phyloP scores from a whole-genome alignment of 2,797 vertebrate genomes.

The Poeciliopsis paucimaculata region DNA sequence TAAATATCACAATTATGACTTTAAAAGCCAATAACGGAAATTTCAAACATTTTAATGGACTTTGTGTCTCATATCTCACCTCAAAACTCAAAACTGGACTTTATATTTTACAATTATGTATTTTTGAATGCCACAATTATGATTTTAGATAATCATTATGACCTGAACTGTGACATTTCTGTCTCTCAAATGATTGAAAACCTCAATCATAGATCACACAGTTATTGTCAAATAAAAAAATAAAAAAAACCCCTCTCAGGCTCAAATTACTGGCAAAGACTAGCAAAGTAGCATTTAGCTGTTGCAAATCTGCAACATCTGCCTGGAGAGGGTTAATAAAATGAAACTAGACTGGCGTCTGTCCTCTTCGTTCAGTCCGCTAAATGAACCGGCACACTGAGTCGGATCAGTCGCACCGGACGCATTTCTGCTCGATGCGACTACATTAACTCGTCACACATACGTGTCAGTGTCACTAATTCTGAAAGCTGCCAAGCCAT shows the following conservation, averaged over 20 bases:
- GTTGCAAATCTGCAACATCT: too few species aligned
- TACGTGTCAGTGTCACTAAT: constrained; percentile 17
- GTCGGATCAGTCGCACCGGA: constrained; percentile 1
- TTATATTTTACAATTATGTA: background rate
- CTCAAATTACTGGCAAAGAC: too few species aligned
- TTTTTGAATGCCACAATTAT: background rate
- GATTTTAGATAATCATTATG: background rate
- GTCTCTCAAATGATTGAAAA: background rate
- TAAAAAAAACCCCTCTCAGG: too few species aligned
- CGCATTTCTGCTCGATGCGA: constrained; percentile 6
- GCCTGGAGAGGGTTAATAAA: too few species aligned
- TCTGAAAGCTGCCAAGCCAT: background rate
- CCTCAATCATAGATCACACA: background rate
- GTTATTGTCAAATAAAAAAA: background rate
- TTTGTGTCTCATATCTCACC: background rate
- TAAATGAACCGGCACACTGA: constrained; percentile 3
- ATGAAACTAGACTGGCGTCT: background rate
- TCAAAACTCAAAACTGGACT: background rate
- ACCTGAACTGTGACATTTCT: background rate
- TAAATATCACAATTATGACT: background rate
- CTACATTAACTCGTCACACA: constrained; percentile 35
- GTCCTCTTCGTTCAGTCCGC: background rate
- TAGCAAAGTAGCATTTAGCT: too few species aligned
- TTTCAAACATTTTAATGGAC: too few species aligned
- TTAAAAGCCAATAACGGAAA: background rate